Percentiles rank a stretch among this genome's conserved stretches.
Evolutionary conservation across 2,888 invertebrate genomes (phyloP).

Genomic region (Podotricha telesiphe): DNA sequence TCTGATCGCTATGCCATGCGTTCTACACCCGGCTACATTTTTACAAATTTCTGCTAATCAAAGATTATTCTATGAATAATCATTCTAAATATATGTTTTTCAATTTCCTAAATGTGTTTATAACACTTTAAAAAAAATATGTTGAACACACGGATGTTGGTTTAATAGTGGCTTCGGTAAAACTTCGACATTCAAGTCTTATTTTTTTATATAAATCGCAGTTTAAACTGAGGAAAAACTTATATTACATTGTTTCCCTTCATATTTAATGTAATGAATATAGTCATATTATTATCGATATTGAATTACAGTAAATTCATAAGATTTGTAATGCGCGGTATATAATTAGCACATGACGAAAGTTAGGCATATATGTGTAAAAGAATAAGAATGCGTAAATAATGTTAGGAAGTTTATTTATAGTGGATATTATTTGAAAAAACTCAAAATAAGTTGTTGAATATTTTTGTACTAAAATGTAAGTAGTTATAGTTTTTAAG

Average conservation of each 20-base stretch:
- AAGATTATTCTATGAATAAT: too few relatives aligned
- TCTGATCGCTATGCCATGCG: too few relatives aligned
- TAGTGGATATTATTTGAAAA: constrained; percentile 22
- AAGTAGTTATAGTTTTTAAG: too few relatives aligned
- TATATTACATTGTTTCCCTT: constrained; percentile 1
- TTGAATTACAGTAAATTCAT: constrained; percentile 24
- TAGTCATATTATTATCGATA: constrained; percentile 29
- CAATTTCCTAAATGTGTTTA: too few relatives aligned
- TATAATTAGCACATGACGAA: constrained; percentile 35
- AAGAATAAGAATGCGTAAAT: constrained; percentile 8
- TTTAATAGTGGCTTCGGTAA: not conserved
- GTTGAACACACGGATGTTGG: not conserved
- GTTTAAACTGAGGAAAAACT: not conserved
- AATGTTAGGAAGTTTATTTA: constrained; percentile 20
- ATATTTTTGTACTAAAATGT: too few relatives aligned
- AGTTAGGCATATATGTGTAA: constrained; percentile 25
- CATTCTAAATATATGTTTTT: too few relatives aligned
- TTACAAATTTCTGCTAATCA: too few relatives aligned
- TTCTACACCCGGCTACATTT: too few relatives aligned
- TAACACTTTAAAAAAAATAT: too few relatives aligned
- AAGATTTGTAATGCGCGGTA: constrained; percentile 31
- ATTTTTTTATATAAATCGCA: not conserved
- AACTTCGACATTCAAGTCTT: not conserved
- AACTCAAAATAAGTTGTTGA: too few relatives aligned
- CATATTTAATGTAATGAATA: constrained; percentile 20